Conservation (phyloP, 1,140 invertebrate species). For the Pseudomyrmex cubaensis region DNA sequence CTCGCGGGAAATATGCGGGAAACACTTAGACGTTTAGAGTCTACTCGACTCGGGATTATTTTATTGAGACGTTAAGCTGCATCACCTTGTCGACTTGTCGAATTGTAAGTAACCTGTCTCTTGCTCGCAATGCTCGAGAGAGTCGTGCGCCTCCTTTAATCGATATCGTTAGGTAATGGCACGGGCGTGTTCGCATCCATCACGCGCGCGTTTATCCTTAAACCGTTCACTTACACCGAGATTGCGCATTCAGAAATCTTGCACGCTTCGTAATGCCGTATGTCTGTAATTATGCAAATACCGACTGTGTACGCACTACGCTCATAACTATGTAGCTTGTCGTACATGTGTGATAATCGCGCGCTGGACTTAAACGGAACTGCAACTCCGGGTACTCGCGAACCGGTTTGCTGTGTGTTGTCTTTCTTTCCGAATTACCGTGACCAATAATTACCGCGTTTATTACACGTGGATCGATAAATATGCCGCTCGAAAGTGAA, state of each 20-base stretch:
- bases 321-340: slow-evolving; percentile 44
- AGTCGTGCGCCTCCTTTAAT: slow-evolving; percentile 55
- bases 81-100: slow-evolving; percentile 6
- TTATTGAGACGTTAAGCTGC: slow-evolving; percentile 36
- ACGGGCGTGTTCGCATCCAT: slow-evolving; percentile 63
- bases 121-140: not conserved
- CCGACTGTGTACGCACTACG: slow-evolving; percentile 35
- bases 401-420: not conserved
- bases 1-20: not conserved
- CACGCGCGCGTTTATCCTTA: slow-evolving; percentile 61
- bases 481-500: slow-evolving; percentile 49
- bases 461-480: slow-evolving; percentile 7
- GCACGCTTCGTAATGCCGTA: slow-evolving; percentile 58
- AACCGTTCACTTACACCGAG: slow-evolving; percentile 58
- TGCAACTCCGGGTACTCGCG: slow-evolving; percentile 26
- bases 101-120: slow-evolving; percentile 14
- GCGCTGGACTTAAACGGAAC: slow-evolving; percentile 42
- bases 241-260: slow-evolving; percentile 21
- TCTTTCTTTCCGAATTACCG: slow-evolving; percentile 2
- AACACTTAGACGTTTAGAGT: not conserved
- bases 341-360: slow-evolving; percentile 32
- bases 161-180: slow-evolving; percentile 53
- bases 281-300: slow-evolving; percentile 70
- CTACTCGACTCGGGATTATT: not conserved
- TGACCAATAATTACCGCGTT: slow-evolving; percentile 4